phyloP scores from a whole-genome alignment of 2,888 invertebrate species.

The Stenchaetothrips biformis region DNA sequence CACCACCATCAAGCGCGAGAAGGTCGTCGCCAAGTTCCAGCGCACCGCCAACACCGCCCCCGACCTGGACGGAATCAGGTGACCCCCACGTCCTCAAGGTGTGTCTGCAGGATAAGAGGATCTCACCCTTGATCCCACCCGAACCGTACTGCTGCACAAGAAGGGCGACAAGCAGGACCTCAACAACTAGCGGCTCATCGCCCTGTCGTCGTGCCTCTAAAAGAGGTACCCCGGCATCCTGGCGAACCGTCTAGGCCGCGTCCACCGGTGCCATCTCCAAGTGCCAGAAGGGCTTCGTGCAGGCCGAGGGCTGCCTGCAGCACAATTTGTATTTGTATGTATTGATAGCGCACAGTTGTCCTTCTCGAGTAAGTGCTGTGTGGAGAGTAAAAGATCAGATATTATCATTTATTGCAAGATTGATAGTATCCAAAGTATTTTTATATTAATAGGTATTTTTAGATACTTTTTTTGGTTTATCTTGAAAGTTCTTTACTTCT shows the following conservation, averaged over 20 bases:
- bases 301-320: slow-evolving; percentile 42
- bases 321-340: slow-evolving; percentile 40
- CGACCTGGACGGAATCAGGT: slow-evolving; percentile 35
- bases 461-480: no score
- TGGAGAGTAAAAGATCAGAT: no score
- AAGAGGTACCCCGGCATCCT: slow-evolving; percentile 38
- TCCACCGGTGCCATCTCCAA: slow-evolving; percentile 27
- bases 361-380: no score
- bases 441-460: no score
- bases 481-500: no score
- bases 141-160: slow-evolving; percentile 34
- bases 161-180: slow-evolving; percentile 35
- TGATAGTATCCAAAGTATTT: no score
- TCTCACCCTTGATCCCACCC: not conserved
- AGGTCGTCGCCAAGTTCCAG: not conserved
- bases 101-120: not conserved
- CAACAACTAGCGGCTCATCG: slow-evolving; percentile 26
- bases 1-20: not conserved
- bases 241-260: slow-evolving; percentile 23
- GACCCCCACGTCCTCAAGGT: slow-evolving; percentile 31
- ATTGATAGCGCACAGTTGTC: no score
- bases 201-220: slow-evolving; percentile 41
- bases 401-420: no score
- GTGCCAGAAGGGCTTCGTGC: slow-evolving; percentile 41
- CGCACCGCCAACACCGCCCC: slow-evolving; percentile 36